Evolutionary conservation across 2,888 invertebrate species (phyloP).

Genomic region (Podabrus alpinus): DNA sequence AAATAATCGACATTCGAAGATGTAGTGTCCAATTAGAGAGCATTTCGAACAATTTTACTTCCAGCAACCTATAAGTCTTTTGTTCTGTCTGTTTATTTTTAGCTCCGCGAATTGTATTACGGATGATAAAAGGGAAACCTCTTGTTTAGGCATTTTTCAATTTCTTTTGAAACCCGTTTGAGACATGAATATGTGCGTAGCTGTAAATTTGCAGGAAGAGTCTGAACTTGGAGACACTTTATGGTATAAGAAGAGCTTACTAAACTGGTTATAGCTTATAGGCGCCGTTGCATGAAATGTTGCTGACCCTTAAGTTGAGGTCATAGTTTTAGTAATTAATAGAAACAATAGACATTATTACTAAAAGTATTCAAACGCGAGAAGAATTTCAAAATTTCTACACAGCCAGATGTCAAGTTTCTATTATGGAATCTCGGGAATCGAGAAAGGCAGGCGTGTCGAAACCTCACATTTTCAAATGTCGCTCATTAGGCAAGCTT

Average conservation of each 20-base stretch:
- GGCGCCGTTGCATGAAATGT: constrained; percentile 29
- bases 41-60: constrained; percentile 8
- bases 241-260: constrained; percentile 13
- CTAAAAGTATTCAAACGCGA: background rate
- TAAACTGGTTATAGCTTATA: constrained; percentile 26
- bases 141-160: constrained; percentile 1
- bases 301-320: constrained; percentile 24
- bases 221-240: constrained; percentile 7
- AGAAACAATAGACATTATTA: background rate
- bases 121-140: background rate
- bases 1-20: constrained; percentile 28
- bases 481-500: background rate
- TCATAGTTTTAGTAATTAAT: constrained; percentile 4
- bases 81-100: background rate
- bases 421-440: background rate
- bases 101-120: background rate
- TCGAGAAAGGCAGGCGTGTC: background rate
- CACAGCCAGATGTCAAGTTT: background rate
- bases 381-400: background rate
- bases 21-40: constrained; percentile 29
- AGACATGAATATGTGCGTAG: background rate
- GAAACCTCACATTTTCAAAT: no score
- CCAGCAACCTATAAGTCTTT: constrained; percentile 5
- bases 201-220: constrained; percentile 27
- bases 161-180: constrained; percentile 19